Evolutionary conservation across 1,140 invertebrate genomes (phyloP), one percentile per base, ranked within the genome.

Genomic region (Marisa cornuarietis): DNA sequence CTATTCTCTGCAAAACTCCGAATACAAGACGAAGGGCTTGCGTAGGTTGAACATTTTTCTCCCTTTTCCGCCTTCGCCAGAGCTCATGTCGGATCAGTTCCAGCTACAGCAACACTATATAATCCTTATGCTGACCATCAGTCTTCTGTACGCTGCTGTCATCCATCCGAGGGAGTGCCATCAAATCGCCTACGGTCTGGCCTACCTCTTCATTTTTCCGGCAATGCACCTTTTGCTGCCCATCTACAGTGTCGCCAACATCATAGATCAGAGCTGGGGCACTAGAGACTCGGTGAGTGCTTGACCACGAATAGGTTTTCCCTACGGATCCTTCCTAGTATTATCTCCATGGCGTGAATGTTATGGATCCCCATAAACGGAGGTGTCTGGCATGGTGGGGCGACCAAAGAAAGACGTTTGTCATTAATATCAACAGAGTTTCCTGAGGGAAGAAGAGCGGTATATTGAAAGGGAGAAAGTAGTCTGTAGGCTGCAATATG

Each of bases 261-360:
- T 85, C 42, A 80, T 87, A 8, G 85, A 87, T 71, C 85, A 87
- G 78, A 87, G 85, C 74, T 87, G 85, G 85, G 85, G 85, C 61
- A 87, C 85, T 10, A 79, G 85, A 71, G 85, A 87, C 73, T 80
- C 81, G 74, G 84, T 87, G 77, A 79, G 79, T 61, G 22, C 20
- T 62, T 74, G 31, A 0, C 31, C 31, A 42, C 31, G 31, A 42
- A 42, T 4, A 6, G 31, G 31, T 6, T 42, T 42, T 42, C 31
- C 31, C 31, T 42, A 42, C 31, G 31, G 54, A 11, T 58, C 54
- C 54, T 14, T 58, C 54, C 16, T 58, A 6, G 31, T 42, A 42
- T 42, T 6, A 42, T 58, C 54, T 58, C 1, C 11, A 58, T 18
- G 54, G 11, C 8, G 54, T 8, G 54, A 58, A 58, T 1, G 8